Evolutionary conservation across 2,113 vertebrate species (phyloP).

Genomic region (Turnix velox): DNA sequence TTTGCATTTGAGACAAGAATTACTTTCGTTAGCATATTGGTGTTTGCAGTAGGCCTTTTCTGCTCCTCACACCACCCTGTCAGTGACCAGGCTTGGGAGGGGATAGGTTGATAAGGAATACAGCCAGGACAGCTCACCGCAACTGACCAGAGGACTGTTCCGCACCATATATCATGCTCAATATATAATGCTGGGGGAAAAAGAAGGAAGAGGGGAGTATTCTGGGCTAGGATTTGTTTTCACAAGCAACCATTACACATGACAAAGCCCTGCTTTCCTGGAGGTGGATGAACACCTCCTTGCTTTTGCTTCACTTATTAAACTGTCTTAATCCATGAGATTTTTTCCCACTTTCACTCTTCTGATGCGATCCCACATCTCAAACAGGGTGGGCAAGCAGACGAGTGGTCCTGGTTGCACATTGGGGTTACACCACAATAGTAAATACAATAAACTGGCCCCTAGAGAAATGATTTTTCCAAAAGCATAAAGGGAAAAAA

Average conservation of each 20-base stretch:
- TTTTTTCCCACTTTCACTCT: background rate
- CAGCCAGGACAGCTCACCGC: background rate
- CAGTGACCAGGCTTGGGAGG: background rate
- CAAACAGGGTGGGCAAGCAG: background rate
- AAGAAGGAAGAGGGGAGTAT: background rate
- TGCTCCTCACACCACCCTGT: background rate
- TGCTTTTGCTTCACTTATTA: background rate
- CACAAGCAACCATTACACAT: background rate
- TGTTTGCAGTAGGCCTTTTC: background rate
- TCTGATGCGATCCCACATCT: background rate
- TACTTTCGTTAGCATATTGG: background rate
- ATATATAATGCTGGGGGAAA: background rate
- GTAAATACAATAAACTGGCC: background rate
- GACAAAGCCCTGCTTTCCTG: background rate
- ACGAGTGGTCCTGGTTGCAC: background rate
- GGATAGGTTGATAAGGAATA: background rate
- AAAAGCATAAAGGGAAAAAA: rapidly evolving
- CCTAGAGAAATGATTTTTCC: background rate
- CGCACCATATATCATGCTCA: background rate
- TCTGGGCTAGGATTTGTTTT: background rate
- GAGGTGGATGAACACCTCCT: background rate
- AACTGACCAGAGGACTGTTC: background rate
- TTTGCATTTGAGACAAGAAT: background rate
- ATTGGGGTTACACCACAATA: background rate
- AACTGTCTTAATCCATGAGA: background rate